These are phyloP conservation scores for Trachelus troglodyta DNA, from an alignment of 2,888 invertebrate species.

Conservation along the genomic window DNA sequence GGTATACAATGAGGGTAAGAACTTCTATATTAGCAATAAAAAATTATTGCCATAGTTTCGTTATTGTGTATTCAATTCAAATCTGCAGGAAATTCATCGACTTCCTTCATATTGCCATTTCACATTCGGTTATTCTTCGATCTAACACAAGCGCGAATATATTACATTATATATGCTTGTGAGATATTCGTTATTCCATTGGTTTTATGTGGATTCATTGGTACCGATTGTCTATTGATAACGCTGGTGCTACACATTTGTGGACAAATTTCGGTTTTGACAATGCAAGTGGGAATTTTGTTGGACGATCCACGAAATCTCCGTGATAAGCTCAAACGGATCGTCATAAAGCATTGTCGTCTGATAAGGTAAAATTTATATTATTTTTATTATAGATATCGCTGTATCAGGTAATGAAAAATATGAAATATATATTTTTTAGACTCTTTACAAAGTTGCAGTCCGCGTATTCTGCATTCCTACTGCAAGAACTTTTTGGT, in stretches of 20 bases:
- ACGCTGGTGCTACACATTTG: constrained; percentile 28
- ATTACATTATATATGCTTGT: constrained; percentile 6
- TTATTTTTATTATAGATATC: not conserved
- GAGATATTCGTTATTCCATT: constrained; percentile 8
- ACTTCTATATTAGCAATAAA: too few relatives aligned
- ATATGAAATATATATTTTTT: not conserved
- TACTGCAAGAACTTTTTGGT: constrained; percentile 21
- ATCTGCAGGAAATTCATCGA: not conserved
- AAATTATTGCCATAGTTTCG: too few relatives aligned
- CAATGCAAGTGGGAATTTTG: constrained; percentile 6
- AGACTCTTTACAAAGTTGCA: not conserved
- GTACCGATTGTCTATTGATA: constrained; percentile 20
- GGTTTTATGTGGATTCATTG: constrained; percentile 21
- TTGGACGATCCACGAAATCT: too few relatives aligned
- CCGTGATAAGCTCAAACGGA: not conserved
- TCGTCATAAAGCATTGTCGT: not conserved
- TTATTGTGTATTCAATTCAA: too few relatives aligned
- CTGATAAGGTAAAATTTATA: not conserved
- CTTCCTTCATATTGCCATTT: constrained; percentile 5
- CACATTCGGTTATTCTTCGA: constrained; percentile 4
- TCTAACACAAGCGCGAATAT: not conserved
- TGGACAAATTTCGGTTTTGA: constrained; percentile 24
- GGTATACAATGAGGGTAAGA: too few relatives aligned
- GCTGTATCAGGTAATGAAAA: not conserved
- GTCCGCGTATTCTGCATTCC: constrained; percentile 2